phyloP scores from a whole-genome alignment of 2,113 vertebrate genomes.

The Rhineura floridana region DNA sequence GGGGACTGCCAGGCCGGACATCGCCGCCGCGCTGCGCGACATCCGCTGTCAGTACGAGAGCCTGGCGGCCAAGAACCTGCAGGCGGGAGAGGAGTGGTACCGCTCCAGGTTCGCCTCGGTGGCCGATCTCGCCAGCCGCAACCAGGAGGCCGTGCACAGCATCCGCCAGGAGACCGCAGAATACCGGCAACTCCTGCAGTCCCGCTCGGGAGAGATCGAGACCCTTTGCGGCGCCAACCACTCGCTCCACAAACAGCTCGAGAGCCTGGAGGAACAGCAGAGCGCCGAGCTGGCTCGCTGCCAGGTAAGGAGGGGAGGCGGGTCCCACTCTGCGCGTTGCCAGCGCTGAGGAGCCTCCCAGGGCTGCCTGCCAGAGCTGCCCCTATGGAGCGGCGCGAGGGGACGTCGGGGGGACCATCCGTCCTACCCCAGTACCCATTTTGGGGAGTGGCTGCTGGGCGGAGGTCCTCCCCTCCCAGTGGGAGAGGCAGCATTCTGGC shows the following conservation, averaged over 20 bases:
- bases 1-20: slow-evolving; percentile 76
- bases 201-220: slow-evolving; percentile 82
- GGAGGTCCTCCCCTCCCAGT: too few species aligned
- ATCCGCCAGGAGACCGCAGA: slow-evolving; percentile 85
- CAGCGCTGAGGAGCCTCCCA: too few species aligned
- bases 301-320: slow-evolving; percentile 69
- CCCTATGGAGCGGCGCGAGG: too few species aligned
- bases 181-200: slow-evolving; percentile 81
- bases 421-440: not conserved
- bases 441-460: too few species aligned
- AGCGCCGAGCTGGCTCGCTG: slow-evolving; percentile 79
- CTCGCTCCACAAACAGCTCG: slow-evolving; percentile 80
- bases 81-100: slow-evolving; percentile 82
- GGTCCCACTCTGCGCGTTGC: not conserved
- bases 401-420: too few species aligned
- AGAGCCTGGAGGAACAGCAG: slow-evolving; percentile 82
- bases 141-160: slow-evolving; percentile 80
- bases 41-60: slow-evolving; percentile 82
- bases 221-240: slow-evolving; percentile 80
- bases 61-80: slow-evolving; percentile 81
- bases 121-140: slow-evolving; percentile 77
- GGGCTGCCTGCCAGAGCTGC: too few species aligned
- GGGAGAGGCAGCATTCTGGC: too few species aligned
- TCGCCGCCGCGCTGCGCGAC: slow-evolving; percentile 78
- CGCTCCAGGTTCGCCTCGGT: slow-evolving; percentile 79